phyloP scores from a whole-genome alignment of 2,113 vertebrate genomes.

The Mirza zaza region DNA sequence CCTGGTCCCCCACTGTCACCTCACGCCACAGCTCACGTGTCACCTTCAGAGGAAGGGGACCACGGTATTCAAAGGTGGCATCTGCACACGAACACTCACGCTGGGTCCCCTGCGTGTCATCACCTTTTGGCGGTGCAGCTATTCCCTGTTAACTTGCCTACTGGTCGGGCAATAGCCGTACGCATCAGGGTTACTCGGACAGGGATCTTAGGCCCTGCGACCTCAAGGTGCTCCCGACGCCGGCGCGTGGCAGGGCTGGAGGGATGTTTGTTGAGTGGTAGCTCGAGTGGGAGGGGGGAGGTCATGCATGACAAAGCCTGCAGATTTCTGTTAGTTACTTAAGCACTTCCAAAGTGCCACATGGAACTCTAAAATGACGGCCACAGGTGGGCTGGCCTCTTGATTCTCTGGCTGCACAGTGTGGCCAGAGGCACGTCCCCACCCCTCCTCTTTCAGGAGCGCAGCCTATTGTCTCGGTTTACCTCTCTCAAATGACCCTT shows the following conservation, averaged over 20 bases:
- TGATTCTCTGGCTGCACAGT: too few relatives aligned
- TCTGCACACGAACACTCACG: background rate
- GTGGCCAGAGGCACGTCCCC: too few relatives aligned
- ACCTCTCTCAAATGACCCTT: rapidly evolving
- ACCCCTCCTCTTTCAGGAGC: background rate
- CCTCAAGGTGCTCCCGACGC: too few relatives aligned
- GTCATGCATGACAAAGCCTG: background rate
- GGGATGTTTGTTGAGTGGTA: too few relatives aligned
- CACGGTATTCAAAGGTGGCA: too few relatives aligned
- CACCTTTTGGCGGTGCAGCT: background rate
- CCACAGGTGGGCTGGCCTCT: background rate
- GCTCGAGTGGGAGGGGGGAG: background rate
- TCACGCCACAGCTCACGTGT: background rate
- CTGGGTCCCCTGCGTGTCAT: background rate
- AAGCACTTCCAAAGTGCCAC: rapidly evolving
- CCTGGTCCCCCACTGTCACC: too few relatives aligned
- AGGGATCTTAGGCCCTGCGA: background rate
- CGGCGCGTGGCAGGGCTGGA: background rate
- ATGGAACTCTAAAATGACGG: background rate
- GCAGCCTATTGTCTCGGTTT: background rate
- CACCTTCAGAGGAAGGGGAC: background rate
- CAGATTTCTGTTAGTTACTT: too few relatives aligned
- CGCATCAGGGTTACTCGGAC: background rate
- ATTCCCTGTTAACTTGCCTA: background rate
- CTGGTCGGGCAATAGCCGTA: background rate